Evolutionary conservation across 92 coral and sea anemone species (phyloP), one percentile per base, ranked within the genome.

Genomic region (Metridium senile): DNA sequence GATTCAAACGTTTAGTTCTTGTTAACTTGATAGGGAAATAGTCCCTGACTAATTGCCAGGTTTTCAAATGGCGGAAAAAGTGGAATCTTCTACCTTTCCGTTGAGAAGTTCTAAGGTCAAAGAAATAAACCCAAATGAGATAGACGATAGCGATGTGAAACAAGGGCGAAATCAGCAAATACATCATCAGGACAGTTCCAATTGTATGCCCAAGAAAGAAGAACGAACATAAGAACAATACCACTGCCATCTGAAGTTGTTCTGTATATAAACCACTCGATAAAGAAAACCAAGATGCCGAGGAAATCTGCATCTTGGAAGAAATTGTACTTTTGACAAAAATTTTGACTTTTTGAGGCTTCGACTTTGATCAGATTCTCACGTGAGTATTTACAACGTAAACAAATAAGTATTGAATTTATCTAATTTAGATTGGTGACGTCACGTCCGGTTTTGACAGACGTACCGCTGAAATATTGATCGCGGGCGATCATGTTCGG

Each of bases 31-130:
- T 91, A 9, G 99, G 97, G 63, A 95, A 95, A 63, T 92, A 95
- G 53, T 95, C 98, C 39, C 97, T 86, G 83, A 93, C 90, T 68
- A 89, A 87, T 1, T 89, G 82, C 99, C 99, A 95, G 34, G 88
- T 85, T 66, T 91, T 93, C 20, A 95, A 93, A 26, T 82, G 65
- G 10, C 99, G 94, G 71, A 89, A 86, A 18, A 84, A 82, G 20
- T 92, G 82, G 58, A 91, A 93, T 64, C 97, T 72, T 54, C 99
- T 84, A 18, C 99, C 99, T 63, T 97, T 97, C 75, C 74, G 68
- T 22, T 85, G 62, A 1, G 99, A 76, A 29, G 90, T 85, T 31
- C 75, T 80, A 61, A 85, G 39, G 45, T 95, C 97, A 69, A 82
- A 89, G 11, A 78, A 56, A 67, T 82, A 85, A 7, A 90, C 83